Evolutionary conservation across 2,113 vertebrate species (phyloP), one percentile per base, ranked within the genome.

Genomic region (Tupaia tana): DNA sequence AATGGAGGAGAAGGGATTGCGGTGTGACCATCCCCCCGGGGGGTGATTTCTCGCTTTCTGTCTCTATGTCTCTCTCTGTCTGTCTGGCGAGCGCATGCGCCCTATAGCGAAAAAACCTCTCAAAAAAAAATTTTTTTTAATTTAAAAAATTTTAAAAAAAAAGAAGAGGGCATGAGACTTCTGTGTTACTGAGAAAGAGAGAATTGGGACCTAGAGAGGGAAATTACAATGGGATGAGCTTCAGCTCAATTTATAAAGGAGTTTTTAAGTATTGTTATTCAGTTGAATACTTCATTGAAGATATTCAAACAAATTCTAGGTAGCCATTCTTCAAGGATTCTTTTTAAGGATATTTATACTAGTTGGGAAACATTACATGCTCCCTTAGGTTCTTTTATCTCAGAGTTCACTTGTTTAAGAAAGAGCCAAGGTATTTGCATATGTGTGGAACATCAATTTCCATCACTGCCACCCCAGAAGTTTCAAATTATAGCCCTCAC

Each of bases 261-360:
- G 22, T 87, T 95, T 93, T 95, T 56, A 66, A 82, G 66, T 58
- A 86, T 34, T 70, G 19, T 89, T 58, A 54, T 64, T 61, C 9
- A 70, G 8, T 22, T 73, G 54, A 43, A 14, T 75, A 64, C 25
- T 54, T 90, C 87, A 61, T 58, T 90, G 79, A 93, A 89, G 18
- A 71, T 75, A 86, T 20, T 34, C 54, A 79, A 66, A 75, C 59
- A 83, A 77, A 87, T 73, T 81, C 29, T 78, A 86, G 14, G 59
- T 54, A 73, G 9, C 43, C 27, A 59, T 81, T 89, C 43, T 29
- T 75, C n/a, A 85, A 11, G 19, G 18, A 27, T 58, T 22, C 20
- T 84, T 34, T 29, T 56, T 16, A 78, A 34, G 29, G 58, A 79
- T 87, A 79, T 91, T 74, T 85, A 8, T 22, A 52, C 6, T 71